Evolutionary conservation across 2,797 vertebrate species (phyloP).

Genomic region (Molossus alvarezi): DNA sequence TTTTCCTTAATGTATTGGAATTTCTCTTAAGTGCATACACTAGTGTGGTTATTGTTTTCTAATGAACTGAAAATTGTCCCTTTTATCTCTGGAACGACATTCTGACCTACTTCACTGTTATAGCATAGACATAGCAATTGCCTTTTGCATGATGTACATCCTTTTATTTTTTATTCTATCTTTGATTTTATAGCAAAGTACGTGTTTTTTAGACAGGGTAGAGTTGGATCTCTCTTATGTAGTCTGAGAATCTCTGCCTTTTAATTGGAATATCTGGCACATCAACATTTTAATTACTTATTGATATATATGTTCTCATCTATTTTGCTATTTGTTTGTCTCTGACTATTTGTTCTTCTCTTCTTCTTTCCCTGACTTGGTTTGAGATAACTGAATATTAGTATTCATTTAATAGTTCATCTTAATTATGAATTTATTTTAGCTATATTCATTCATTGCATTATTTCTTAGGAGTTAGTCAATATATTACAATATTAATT

Average conservation of each 20-base stretch:
- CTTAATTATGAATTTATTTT: constrained; percentile 48
- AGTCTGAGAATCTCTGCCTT: background rate
- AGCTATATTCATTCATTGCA: background rate
- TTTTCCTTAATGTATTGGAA: background rate
- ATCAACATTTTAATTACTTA: constrained; percentile 33
- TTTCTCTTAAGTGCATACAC: background rate
- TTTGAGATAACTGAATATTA: background rate
- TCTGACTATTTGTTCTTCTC: background rate
- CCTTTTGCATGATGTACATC: background rate
- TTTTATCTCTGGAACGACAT: background rate
- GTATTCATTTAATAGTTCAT: background rate
- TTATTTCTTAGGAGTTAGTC: background rate
- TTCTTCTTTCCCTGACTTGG: background rate
- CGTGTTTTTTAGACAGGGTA: background rate
- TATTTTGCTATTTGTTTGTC: background rate
- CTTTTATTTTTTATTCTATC: background rate
- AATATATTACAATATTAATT: background rate
- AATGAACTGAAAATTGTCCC: background rate
- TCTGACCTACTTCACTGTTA: background rate
- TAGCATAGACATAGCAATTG: background rate
- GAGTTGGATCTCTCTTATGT: background rate
- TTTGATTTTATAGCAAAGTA: constrained; percentile 2
- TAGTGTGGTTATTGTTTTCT: background rate
- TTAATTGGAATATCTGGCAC: background rate
- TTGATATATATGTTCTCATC: background rate